Base-by-base conservation (phyloP, 2,113 vertebrate genomes). In the Urocynchramus pylzowi region DNA sequence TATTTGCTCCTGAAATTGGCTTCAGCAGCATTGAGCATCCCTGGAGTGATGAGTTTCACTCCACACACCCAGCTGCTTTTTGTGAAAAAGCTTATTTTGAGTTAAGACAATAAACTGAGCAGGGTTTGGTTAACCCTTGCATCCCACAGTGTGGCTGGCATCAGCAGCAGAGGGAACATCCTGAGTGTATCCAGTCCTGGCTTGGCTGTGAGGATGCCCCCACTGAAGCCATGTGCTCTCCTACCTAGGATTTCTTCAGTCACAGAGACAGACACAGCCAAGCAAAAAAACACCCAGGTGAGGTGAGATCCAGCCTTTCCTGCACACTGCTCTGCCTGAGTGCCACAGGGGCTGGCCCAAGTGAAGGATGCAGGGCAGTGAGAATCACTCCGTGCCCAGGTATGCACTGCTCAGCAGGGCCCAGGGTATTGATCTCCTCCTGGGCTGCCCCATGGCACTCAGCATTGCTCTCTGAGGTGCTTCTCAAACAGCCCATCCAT, bases 1-100 rank as follows among this genome's bases (percentile, higher is more conserved):
- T 94, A 87, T 96, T 95, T 96, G 79, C 65, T 89, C 74, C 82
- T 65, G 49, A 85, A 95, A 96, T 89, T 89, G 78, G 59, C 84
- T 94, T 89, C 70, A 35, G 69, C 65, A 45, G 91, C 2, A 7
- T 44, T n/a, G 81, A 89, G 57, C 67, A 87, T 79, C 74, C 81
- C 94, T 57, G 70, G 69, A 76, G 77, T 70, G 84, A 92, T 71
- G 60, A 71, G 54, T 76, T 84, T 87, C 0, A 0, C 67, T 91
- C 33, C 57, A 53, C 11, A 41, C 23, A 64, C 69, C 42, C 42
- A 69, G 74, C 31, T 10, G 7, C 74, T 87, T 94, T 69, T 69
- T 17, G 1, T 90, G 92, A 42, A 81, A 79, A 77, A 39, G n/a
- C 41, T 93, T 78, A 24, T 63, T 94, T 87, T 68, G 52, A 92